These are phyloP conservation scores for Lerista edwardsae DNA, from an alignment of 2,797 vertebrate genomes.

Conservation along the genomic window DNA sequence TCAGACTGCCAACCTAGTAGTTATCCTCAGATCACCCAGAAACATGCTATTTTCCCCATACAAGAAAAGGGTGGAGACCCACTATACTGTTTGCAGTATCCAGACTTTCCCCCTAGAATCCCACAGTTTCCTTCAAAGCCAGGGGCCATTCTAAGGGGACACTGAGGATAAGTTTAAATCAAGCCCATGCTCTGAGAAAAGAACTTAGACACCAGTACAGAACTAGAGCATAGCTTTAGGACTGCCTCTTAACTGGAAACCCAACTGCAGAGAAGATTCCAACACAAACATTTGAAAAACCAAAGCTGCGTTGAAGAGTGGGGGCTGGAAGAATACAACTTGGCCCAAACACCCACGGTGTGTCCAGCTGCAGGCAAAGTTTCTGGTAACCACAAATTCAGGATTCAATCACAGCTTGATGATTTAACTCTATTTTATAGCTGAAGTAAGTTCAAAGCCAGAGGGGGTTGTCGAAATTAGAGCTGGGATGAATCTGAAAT, in stretches of 20 bases:
- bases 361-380: neutral
- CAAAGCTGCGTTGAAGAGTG: neutral
- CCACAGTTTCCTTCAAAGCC: neutral
- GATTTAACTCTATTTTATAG: slow-evolving; percentile 17
- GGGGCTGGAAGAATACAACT: neutral
- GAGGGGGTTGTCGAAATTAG: neutral
- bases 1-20: slow-evolving; percentile 24
- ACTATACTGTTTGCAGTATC: neutral
- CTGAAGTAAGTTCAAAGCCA: neutral
- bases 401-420: neutral
- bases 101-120: neutral
- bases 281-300: slow-evolving; percentile 37
- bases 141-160: slow-evolving; percentile 8
- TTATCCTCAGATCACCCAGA: slow-evolving; percentile 16
- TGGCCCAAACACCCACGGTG: neutral
- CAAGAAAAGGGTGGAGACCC: slow-evolving; percentile 21
- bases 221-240: neutral
- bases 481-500: neutral
- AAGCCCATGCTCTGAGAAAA: neutral
- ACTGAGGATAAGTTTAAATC: neutral
- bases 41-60: slow-evolving; percentile 21
- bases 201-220: neutral
- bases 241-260: neutral
- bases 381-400: neutral
- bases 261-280: slow-evolving; percentile 7